Conservation (phyloP, 1,140 invertebrate genomes). For the Drosophila truncata region DNA sequence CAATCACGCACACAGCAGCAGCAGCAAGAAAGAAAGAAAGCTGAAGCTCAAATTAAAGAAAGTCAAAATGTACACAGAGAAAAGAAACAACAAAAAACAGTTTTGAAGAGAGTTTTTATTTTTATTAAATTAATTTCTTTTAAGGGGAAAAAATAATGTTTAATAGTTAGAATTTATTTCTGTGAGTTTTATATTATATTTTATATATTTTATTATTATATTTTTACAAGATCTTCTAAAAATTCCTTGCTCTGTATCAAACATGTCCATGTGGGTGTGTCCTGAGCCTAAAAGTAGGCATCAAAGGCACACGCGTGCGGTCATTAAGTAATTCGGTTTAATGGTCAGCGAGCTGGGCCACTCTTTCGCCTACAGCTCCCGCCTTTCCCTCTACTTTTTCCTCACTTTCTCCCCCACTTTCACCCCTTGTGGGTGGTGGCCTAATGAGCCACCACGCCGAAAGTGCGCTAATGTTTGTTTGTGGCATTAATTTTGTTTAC, state of each 20-base stretch:
- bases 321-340: conserved; percentile 80
- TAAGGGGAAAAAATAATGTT: rapidly evolving
- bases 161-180: background rate
- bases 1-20: conserved; percentile 67
- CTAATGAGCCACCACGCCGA: conserved; percentile 75
- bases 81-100: background rate
- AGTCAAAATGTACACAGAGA: conserved; percentile 35
- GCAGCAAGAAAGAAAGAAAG: conserved; percentile 35
- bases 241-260: background rate
- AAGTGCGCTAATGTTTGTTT: conserved; percentile 80
- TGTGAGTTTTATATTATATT: rapidly evolving
- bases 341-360: conserved; percentile 53
- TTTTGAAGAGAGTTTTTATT: background rate
- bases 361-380: conserved; percentile 21
- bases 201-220: background rate
- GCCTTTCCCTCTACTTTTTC: background rate
- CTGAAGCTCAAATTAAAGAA: conserved; percentile 69
- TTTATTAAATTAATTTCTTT: background rate
- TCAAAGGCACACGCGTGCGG: conserved; percentile 74
- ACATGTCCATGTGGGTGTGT: conserved; percentile 26
- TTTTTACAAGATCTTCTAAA: background rate
- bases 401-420: background rate
- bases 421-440: conserved; percentile 29
- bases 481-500: conserved; percentile 82
- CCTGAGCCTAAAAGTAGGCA: conserved; percentile 68